These are phyloP conservation scores for Chelmon rostratus DNA, from an alignment of 2,797 vertebrate species.

Conservation along the genomic window DNA sequence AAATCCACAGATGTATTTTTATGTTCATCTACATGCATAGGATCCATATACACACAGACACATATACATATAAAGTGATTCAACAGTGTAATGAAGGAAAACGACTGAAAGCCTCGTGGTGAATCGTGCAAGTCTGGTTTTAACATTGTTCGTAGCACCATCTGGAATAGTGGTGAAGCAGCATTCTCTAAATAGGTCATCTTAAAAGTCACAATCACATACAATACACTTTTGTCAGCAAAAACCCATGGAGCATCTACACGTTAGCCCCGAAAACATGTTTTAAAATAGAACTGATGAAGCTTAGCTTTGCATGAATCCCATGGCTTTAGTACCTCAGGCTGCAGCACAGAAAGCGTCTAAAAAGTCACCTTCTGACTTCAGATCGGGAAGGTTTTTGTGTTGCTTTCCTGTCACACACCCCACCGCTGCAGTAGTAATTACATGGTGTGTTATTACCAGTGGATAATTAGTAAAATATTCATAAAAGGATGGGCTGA, in stretches of 20 bases:
- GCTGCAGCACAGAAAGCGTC: constrained; percentile 22
- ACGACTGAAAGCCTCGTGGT: not conserved
- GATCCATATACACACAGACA: not conserved
- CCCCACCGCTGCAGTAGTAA: not conserved
- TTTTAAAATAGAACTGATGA: constrained; percentile 73
- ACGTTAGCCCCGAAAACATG: constrained; percentile 55
- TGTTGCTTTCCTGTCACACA: too few species aligned
- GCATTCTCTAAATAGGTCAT: constrained; percentile 71
- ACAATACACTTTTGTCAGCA: constrained; percentile 63
- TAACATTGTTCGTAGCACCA: constrained; percentile 39
- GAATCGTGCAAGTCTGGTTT: constrained; percentile 9
- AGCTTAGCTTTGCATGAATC: constrained; percentile 51
- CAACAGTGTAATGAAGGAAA: not conserved
- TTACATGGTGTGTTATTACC: not conserved
- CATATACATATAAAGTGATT: too few species aligned
- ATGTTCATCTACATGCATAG: not conserved
- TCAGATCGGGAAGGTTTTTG: not conserved
- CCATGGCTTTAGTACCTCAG: constrained; percentile 22
- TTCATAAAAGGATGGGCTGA: not conserved
- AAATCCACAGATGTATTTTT: not conserved
- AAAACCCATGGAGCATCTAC: constrained; percentile 38
- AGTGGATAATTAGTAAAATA: not conserved
- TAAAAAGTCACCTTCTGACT: constrained; percentile 6
- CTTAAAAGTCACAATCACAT: constrained; percentile 61
- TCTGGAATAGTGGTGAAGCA: constrained; percentile 63